Evolutionary conservation across 2,888 invertebrate genomes (phyloP), one percentile per base, ranked within the genome.

Genomic region (Eristalinus aeneus): DNA sequence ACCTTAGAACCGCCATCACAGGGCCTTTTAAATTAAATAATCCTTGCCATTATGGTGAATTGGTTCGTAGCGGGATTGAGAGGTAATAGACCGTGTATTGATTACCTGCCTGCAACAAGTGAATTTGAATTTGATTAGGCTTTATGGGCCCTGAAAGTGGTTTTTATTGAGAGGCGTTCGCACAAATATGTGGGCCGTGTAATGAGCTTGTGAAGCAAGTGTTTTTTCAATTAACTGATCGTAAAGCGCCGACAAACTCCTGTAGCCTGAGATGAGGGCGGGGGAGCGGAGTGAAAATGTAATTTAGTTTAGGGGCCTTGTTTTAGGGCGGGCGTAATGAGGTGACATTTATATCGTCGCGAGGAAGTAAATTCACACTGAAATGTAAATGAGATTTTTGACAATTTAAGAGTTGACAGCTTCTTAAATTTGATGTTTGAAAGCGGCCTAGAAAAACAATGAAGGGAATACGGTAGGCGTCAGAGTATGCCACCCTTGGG

Each of bases 1-100:
- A n/a, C 34, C 61, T 65, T 58, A 76, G 46, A 46, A 46, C 46
- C 53, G 12, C 39, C 34, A 22, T 2, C 27, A n/a, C 1, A 31
- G 36, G 46, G 58, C 46, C 82, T 58, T 74, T 46, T 64, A 73
- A 78, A 78, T 74, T 68, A 31, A 68, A 73, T 73, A 58, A 67
- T 54, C 31, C 16, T 64, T 60, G 61, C 77, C 8, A 8, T 16
- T 46, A 46, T 16, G 46, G 46, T 8, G 46, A 46, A 46, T 46
- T 46, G 46, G 46, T 46, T 46, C 46, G 46, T n/a, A 8, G 16
- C 8, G n/a, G 46, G 6, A 16, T 16, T 46, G 46, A 46, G 16
- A 46, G 46, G 46, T 46, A 46, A 46, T 46, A 46, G 46, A 46
- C 16, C 46, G 16, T 46, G 46, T 46, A 46, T 46, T 46, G 46